Conservation (phyloP, 2,113 vertebrate genomes). For the Hoplias malabaricus region DNA sequence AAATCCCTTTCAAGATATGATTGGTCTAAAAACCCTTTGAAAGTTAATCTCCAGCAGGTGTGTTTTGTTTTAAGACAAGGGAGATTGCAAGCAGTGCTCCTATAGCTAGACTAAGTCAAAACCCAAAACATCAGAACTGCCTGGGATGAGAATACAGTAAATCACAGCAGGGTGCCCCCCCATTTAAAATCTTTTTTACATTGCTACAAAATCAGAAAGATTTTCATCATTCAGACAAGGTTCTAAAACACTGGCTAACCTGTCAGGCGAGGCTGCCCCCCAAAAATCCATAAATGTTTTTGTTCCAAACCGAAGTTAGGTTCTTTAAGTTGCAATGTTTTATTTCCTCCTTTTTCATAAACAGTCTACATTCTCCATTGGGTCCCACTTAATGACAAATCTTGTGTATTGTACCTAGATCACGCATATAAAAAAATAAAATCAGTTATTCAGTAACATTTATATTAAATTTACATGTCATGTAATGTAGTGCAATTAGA, state of each 20-base stretch:
- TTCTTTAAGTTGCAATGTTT: too few relatives aligned
- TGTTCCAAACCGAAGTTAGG: neutral
- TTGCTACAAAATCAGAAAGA: neutral
- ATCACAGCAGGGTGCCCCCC: neutral
- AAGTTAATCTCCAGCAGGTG: neutral
- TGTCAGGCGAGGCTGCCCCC: neutral
- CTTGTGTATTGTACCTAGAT: too few relatives aligned
- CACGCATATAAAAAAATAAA: neutral
- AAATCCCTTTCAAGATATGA: neutral
- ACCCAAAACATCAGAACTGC: neutral
- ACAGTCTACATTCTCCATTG: neutral
- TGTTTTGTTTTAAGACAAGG: slow-evolving; percentile 31
- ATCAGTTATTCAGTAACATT: too few relatives aligned
- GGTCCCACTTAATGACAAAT: too few relatives aligned
- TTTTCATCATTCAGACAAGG: neutral
- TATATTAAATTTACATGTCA: too few relatives aligned
- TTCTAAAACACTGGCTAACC: neutral
- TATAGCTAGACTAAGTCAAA: neutral
- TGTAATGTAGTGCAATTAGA: too few relatives aligned
- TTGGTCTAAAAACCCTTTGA: neutral
- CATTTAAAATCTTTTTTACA: neutral
- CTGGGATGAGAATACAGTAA: neutral
- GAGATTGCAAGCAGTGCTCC: neutral
- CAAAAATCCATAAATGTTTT: neutral
- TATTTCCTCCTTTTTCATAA: neutral